A percentile compares a stretch with the other conserved stretches of the same genome.
Conservation (phyloP, 2,797 vertebrate genomes). For the Erpetoichthys calabaricus region DNA sequence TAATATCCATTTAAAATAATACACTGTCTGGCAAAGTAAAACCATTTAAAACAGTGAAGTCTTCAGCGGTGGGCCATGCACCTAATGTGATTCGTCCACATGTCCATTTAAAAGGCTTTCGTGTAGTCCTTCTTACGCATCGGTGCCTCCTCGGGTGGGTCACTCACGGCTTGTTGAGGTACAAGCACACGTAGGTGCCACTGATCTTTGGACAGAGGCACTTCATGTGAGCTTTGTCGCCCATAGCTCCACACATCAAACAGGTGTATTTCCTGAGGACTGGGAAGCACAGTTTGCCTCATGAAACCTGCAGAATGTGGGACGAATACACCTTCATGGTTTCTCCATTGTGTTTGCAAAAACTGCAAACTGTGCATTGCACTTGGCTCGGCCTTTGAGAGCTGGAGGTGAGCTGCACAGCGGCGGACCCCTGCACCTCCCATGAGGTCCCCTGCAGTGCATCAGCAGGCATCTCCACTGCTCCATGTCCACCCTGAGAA, state of each 20-base stretch:
- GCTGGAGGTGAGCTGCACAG: background rate
- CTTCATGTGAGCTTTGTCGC: slow-evolving; percentile 60
- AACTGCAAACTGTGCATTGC: slow-evolving; percentile 43
- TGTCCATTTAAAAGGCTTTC: too few relatives aligned
- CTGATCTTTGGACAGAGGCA: slow-evolving; percentile 69
- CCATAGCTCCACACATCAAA: slow-evolving; percentile 67
- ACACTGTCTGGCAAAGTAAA: too few relatives aligned
- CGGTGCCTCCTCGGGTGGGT: too few relatives aligned
- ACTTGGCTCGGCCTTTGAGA: background rate
- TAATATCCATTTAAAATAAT: too few relatives aligned
- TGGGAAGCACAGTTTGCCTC: slow-evolving; percentile 59
- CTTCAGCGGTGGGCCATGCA: too few relatives aligned
- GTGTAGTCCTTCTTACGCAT: too few relatives aligned
- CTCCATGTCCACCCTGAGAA: background rate
- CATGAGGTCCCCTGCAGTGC: too few relatives aligned
- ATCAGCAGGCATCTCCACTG: fast-evolving
- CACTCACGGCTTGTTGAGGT: too few relatives aligned
- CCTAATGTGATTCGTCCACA: too few relatives aligned
- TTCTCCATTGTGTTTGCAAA: slow-evolving; percentile 78
- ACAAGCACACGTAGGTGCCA: slow-evolving; percentile 35
- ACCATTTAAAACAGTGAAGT: too few relatives aligned
- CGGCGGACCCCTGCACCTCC: background rate
- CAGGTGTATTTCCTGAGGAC: slow-evolving; percentile 65
- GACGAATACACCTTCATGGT: slow-evolving; percentile 47
- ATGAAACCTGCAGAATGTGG: slow-evolving; percentile 56